A percentile compares a stretch with the other conserved stretches of the same genome.
These are phyloP conservation scores for Notolepis coatsorum DNA, from an alignment of 2,797 vertebrate species.

Conservation along the genomic window DNA sequence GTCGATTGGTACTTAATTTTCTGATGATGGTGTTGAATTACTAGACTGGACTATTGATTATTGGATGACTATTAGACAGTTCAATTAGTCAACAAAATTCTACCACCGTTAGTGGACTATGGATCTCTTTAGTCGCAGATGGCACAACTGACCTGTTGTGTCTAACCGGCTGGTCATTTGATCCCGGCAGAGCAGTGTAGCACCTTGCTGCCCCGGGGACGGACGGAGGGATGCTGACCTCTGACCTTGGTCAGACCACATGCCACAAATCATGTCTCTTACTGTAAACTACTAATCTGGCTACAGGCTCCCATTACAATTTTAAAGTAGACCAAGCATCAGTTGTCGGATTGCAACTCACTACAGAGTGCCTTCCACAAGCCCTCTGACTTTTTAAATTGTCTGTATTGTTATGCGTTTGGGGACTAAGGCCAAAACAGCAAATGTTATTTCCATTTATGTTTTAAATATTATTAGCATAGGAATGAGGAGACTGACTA, in stretches of 20 bases:
- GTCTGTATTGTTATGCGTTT: background rate
- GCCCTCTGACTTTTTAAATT: background rate
- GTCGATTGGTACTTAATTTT: no score
- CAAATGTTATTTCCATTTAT: background rate
- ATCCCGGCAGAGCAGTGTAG: no score
- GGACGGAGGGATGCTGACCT: constrained; percentile 7
- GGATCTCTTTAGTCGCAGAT: no score
- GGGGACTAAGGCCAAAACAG: background rate
- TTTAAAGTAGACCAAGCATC: constrained; percentile 10
- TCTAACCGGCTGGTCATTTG: no score
- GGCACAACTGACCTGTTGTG: no score
- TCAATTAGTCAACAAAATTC: no score
- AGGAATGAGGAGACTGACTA: background rate
- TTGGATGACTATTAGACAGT: no score
- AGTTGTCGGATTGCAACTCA: background rate
- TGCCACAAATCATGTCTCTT: constrained; percentile 9
- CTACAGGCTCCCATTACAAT: constrained; percentile 5
- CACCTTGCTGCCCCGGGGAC: background rate
- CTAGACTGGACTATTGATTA: no score
- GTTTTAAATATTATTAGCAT: background rate
- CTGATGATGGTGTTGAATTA: no score
- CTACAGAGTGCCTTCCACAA: background rate
- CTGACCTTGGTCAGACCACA: no score
- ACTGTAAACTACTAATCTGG: constrained; percentile 1
- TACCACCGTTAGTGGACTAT: no score